A percentile compares a stretch with the other conserved stretches of the same genome.
Conservation (phyloP, 1,140 invertebrate species). For the Apis laboriosa region DNA sequence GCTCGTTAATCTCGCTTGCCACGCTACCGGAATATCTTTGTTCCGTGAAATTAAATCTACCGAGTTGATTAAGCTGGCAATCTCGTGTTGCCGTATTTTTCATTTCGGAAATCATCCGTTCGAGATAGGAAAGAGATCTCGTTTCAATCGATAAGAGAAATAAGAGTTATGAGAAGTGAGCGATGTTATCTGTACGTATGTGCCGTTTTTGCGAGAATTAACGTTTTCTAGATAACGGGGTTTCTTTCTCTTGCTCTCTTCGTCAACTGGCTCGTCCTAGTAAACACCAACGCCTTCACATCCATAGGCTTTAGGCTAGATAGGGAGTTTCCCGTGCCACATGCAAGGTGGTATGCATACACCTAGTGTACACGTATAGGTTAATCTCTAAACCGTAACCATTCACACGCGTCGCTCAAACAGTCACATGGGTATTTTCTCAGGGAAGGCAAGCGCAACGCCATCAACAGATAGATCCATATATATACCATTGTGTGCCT, state of each 20-base stretch:
- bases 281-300: slow-evolving; percentile 22
- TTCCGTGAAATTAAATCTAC: background rate
- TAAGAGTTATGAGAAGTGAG: slow-evolving; percentile 21
- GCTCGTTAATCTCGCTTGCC: slow-evolving; percentile 33
- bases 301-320: background rate
- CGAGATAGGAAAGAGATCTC: slow-evolving; percentile 21
- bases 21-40: slow-evolving; percentile 1
- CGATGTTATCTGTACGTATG: slow-evolving; percentile 54
- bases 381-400: slow-evolving; percentile 64
- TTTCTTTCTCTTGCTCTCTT: slow-evolving; percentile 6
- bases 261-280: slow-evolving; percentile 28
- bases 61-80: background rate
- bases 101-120: slow-evolving; percentile 3
- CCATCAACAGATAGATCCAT: slow-evolving; percentile 18
- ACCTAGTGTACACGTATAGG: background rate
- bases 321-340: slow-evolving; percentile 7
- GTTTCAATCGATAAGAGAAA: slow-evolving; percentile 8
- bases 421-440: slow-evolving; percentile 68
- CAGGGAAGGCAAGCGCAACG: slow-evolving; percentile 64
- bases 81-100: background rate
- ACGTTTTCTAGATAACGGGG: slow-evolving; percentile 58
- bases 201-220: slow-evolving; percentile 59
- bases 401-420: slow-evolving; percentile 62
- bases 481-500: slow-evolving; percentile 33
- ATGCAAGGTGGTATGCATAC: background rate